These are phyloP conservation scores for Pachymerium ferrugineum DNA, from an alignment of 2,888 invertebrate genomes.

Conservation along the genomic window DNA sequence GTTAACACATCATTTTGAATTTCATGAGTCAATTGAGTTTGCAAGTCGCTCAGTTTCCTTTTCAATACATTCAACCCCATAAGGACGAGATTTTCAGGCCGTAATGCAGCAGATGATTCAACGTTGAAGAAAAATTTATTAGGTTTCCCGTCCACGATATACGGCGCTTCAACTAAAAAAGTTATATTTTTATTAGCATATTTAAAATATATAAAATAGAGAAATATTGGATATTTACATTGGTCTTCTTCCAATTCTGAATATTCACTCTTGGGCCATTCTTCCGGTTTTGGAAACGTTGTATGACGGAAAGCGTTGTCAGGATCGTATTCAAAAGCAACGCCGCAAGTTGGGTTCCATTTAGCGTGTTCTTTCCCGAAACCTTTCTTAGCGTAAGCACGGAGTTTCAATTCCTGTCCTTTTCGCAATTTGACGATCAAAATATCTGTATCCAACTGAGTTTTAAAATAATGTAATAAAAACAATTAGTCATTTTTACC, in stretches of 20 bases:
- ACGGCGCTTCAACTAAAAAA: slow-evolving; percentile 82
- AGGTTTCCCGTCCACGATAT: slow-evolving; percentile 89
- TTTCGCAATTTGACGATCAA: slow-evolving; percentile 66
- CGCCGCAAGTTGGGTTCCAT: slow-evolving; percentile 99
- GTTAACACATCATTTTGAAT: slow-evolving; percentile 68
- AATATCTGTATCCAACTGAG: slow-evolving; percentile 52
- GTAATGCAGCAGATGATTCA: slow-evolving; percentile 88
- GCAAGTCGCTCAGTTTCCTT: slow-evolving; percentile 90
- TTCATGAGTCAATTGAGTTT: slow-evolving; percentile 85
- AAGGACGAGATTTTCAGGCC: slow-evolving; percentile 93
- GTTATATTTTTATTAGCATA: no score
- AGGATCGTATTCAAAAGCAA: slow-evolving; percentile 98
- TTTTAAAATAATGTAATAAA: background rate
- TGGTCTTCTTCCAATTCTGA: slow-evolving; percentile 87
- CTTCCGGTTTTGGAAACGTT: slow-evolving; percentile 89
- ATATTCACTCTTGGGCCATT: slow-evolving; percentile 98
- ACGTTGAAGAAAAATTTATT: slow-evolving; percentile 97
- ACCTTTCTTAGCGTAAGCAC: slow-evolving; percentile 93
- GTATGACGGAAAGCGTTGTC: slow-evolving; percentile 96
- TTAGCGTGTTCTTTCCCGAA: slow-evolving; percentile 99
- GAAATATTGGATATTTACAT: slow-evolving; percentile 53
- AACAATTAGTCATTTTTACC: slow-evolving; percentile 51
- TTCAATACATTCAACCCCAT: slow-evolving; percentile 91
- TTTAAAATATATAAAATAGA: background rate
- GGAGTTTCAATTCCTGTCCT: slow-evolving; percentile 86